Percentiles rank a stretch among this genome's conserved stretches.
phyloP scores from a whole-genome alignment of 2,113 vertebrate genomes.

The Semicossyphus pulcher region DNA sequence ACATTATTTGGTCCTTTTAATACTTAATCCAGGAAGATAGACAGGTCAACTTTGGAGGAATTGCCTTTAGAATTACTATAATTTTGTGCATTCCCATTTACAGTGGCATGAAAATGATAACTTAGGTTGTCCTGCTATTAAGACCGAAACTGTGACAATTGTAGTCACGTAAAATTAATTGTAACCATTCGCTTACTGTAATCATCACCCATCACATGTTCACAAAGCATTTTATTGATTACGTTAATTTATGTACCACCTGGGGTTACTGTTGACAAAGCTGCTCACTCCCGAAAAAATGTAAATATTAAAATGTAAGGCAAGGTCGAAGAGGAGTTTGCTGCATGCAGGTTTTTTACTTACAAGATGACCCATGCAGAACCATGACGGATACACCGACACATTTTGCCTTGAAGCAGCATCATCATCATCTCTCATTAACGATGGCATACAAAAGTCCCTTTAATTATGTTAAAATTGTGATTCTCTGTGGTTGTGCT shows the following conservation, averaged over 20 bases:
- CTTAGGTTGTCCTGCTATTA: neutral
- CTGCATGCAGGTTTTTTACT: constrained; percentile 17
- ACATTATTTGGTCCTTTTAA: neutral
- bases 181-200: constrained; percentile 2
- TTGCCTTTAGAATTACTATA: neutral
- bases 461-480: constrained; percentile 25
- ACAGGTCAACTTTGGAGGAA: neutral
- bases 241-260: neutral
- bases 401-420: constrained; percentile 16
- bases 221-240: constrained; percentile 62
- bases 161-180: constrained; percentile 39
- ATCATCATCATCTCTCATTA: constrained; percentile 1
- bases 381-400: constrained; percentile 46
- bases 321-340: constrained; percentile 31
- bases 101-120: neutral
- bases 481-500: constrained; percentile 52
- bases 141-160: constrained; percentile 46
- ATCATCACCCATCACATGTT: constrained; percentile 60
- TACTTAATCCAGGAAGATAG: neutral
- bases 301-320: constrained; percentile 11
- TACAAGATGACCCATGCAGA: constrained; percentile 30
- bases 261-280: constrained; percentile 7
- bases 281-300: constrained; percentile 2
- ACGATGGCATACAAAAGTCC: constrained; percentile 44
- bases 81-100: neutral